phyloP scores from a whole-genome alignment of 1,140 invertebrate genomes.

The Monochamus saltuarius region DNA sequence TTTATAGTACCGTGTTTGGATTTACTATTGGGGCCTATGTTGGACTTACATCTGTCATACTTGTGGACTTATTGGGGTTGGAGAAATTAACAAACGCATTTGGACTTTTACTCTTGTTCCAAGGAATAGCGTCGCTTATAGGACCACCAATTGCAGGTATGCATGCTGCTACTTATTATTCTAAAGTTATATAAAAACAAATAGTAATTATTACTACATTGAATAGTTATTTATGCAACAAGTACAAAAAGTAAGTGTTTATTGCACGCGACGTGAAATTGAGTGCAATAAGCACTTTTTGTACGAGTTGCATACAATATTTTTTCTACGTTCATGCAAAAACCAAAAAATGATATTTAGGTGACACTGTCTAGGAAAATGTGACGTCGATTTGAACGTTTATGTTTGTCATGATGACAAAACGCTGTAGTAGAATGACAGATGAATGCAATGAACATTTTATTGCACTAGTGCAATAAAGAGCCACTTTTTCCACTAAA shows the following conservation, averaged over 20 bases:
- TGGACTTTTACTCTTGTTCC: conserved; percentile 86
- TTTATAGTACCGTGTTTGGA: conserved; percentile 84
- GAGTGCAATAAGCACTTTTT: too few relatives aligned
- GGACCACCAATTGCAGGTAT: conserved; percentile 90
- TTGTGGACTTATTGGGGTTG: conserved; percentile 83
- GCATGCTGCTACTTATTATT: conserved; percentile 47
- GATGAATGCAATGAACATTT: too few relatives aligned
- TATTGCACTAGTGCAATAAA: too few relatives aligned
- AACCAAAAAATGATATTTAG: too few relatives aligned
- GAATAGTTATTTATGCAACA: not conserved
- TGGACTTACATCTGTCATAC: conserved; percentile 85
- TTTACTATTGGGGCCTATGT: conserved; percentile 91
- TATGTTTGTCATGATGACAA: too few relatives aligned
- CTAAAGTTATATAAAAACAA: conserved; percentile 10
- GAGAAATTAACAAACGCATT: conserved; percentile 91
- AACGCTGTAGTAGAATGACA: too few relatives aligned
- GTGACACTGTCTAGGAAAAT: too few relatives aligned
- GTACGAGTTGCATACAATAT: too few relatives aligned
- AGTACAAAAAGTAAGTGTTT: not conserved
- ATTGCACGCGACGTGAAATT: not conserved
- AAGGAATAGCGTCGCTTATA: conserved; percentile 86
- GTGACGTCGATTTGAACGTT: too few relatives aligned
- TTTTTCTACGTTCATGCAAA: too few relatives aligned
- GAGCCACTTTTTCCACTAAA: too few relatives aligned
- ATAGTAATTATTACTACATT: not conserved